A percentile compares a stretch with the other conserved stretches of the same genome.
These are phyloP conservation scores for Empidonax alnorum DNA, from an alignment of 2,113 vertebrate genomes.

Conservation along the genomic window DNA sequence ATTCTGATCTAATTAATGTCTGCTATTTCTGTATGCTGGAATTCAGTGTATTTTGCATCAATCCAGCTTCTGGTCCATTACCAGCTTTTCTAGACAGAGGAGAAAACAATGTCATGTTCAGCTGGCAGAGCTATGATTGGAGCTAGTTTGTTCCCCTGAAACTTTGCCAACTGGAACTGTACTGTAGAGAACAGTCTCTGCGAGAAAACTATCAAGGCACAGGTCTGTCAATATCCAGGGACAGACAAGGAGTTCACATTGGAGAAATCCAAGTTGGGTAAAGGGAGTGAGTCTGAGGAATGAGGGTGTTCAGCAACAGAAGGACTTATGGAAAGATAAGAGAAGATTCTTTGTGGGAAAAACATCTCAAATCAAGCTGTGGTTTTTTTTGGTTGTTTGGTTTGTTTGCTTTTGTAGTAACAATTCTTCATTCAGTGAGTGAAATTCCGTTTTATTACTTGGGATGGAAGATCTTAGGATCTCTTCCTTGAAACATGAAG, in stretches of 20 bases:
- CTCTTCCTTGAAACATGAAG: neutral
- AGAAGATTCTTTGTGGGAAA: neutral
- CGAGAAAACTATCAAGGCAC: neutral
- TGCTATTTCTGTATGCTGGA: neutral
- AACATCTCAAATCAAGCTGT: neutral
- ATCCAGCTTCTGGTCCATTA: neutral
- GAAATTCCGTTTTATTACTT: neutral
- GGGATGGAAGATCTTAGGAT: neutral
- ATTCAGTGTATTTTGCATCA: neutral
- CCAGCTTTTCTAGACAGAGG: neutral
- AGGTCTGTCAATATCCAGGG: neutral
- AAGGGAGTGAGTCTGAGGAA: neutral
- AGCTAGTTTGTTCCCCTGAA: neutral
- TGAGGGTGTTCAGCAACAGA: neutral
- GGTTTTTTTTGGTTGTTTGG: no score
- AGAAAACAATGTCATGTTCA: neutral
- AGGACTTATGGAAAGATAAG: neutral
- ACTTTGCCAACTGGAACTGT: neutral
- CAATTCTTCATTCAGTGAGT: neutral
- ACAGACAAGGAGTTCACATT: neutral
- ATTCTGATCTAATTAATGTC: constrained; percentile 34
- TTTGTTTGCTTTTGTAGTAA: neutral
- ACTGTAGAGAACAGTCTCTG: neutral
- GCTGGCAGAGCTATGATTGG: neutral
- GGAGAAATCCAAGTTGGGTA: neutral